phyloP scores from a whole-genome alignment of 2,888 invertebrate species.

The Beris morrisii region DNA sequence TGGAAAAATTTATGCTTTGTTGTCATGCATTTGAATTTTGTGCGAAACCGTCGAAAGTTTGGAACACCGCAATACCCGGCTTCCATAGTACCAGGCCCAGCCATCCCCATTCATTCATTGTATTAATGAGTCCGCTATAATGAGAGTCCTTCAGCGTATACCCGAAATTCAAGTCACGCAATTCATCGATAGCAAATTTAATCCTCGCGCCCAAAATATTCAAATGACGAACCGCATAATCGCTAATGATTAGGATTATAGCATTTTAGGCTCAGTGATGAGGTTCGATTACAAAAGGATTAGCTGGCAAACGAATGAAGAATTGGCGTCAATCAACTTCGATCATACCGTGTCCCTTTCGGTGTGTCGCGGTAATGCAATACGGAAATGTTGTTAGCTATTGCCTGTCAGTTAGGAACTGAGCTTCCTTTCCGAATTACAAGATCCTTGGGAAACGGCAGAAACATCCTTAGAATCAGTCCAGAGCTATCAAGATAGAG shows the following conservation, averaged over 20 bases:
- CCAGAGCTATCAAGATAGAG: neutral
- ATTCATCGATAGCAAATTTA: slow-evolving; percentile 15
- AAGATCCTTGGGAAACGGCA: neutral
- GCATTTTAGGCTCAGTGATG: neutral
- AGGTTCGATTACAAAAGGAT: slow-evolving; percentile 19
- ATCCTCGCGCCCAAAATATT: slow-evolving; percentile 14
- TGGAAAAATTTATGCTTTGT: slow-evolving; percentile 21
- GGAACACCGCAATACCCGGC: neutral
- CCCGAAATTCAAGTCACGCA: slow-evolving; percentile 20
- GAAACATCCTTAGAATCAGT: neutral
- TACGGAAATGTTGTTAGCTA: neutral
- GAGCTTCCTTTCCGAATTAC: neutral
- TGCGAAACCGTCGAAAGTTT: neutral
- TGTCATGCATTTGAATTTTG: slow-evolving; percentile 30
- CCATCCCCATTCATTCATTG: slow-evolving; percentile 13
- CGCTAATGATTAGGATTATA: slow-evolving; percentile 28
- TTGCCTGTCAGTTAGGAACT: neutral
- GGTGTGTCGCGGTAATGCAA: neutral
- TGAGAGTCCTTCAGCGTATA: neutral
- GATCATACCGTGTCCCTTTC: neutral
- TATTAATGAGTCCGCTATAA: slow-evolving; percentile 18
- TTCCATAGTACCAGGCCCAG: neutral
- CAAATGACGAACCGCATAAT: slow-evolving; percentile 25
- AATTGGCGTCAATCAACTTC: slow-evolving; percentile 20
- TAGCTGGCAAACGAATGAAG: slow-evolving; percentile 17